Evolutionary conservation across 2,113 vertebrate species (phyloP).

Genomic region (Paedocypris sp.): DNA sequence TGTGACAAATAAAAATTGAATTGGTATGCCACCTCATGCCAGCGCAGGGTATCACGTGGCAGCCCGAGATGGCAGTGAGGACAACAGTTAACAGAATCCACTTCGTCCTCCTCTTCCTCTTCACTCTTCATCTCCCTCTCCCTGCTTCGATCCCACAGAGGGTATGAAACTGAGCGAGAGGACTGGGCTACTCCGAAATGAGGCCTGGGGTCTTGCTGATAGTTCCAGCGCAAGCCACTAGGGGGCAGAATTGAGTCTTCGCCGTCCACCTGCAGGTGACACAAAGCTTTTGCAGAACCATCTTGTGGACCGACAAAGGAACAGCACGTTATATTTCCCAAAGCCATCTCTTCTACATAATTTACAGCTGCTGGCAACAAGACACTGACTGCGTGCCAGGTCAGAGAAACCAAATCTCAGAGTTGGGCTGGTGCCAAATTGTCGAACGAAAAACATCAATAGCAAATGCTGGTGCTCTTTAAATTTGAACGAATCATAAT

Average conservation of each 20-base stretch:
- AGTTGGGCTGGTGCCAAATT: background rate
- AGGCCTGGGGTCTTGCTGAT: constrained; percentile 63
- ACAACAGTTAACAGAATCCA: constrained; percentile 49
- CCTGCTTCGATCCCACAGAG: constrained; percentile 59
- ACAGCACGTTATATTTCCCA: background rate
- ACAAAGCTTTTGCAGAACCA: constrained; percentile 11
- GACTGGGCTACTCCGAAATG: constrained; percentile 65
- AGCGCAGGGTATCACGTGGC: constrained; percentile 55
- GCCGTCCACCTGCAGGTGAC: constrained; percentile 34
- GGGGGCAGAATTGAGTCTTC: constrained; percentile 35
- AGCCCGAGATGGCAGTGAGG: constrained; percentile 62
- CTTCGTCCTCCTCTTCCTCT: constrained; percentile 32
- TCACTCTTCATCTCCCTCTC: constrained; percentile 34
- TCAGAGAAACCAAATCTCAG: constrained; percentile 10
- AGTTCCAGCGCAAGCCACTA: constrained; percentile 47
- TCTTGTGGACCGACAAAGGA: constrained; percentile 6
- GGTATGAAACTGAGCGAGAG: constrained; percentile 54
- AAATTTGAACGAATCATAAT: background rate
- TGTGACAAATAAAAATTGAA: too few relatives aligned
- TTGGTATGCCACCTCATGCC: constrained; percentile 73
- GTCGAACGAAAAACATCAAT: constrained; percentile 7
- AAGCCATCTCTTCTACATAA: constrained; percentile 18
- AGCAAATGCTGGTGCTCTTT: background rate
- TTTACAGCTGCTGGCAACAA: constrained; percentile 31
- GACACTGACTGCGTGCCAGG: constrained; percentile 18